phyloP scores from a whole-genome alignment of 2,888 invertebrate genomes.

The Muscina levida region DNA sequence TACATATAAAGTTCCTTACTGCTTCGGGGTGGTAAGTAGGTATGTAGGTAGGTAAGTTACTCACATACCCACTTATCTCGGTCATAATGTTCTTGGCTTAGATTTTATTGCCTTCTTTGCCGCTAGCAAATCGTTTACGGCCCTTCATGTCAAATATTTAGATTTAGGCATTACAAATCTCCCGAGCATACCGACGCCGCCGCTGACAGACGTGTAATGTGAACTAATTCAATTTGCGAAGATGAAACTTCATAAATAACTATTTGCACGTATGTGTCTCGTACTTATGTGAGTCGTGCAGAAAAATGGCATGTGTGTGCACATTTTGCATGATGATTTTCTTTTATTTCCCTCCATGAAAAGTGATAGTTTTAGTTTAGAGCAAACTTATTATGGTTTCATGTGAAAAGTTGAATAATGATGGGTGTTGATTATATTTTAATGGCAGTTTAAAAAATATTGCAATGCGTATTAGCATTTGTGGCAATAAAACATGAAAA shows the following conservation, averaged over 20 bases:
- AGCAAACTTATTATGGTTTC: no score
- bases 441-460: no score
- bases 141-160: neutral
- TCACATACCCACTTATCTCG: no score
- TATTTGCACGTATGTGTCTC: neutral
- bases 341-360: neutral
- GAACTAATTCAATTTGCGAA: conserved; percentile 23
- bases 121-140: neutral
- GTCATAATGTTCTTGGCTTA: neutral
- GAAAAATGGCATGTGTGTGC: neutral
- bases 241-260: conserved; percentile 19
- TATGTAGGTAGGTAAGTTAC: no score
- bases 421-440: no score
- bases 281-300: conserved; percentile 2
- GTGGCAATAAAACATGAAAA: no score
- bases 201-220: neutral
- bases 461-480: no score
- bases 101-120: neutral
- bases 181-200: neutral
- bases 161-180: conserved; percentile 12
- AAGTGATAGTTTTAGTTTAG: no score
- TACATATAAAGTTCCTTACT: no score
- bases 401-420: no score
- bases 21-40: no score
- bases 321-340: neutral